Percentiles rank a stretch among this genome's conserved stretches.
Conservation (phyloP, 2,888 invertebrate species). For the Drosophila leonis region DNA sequence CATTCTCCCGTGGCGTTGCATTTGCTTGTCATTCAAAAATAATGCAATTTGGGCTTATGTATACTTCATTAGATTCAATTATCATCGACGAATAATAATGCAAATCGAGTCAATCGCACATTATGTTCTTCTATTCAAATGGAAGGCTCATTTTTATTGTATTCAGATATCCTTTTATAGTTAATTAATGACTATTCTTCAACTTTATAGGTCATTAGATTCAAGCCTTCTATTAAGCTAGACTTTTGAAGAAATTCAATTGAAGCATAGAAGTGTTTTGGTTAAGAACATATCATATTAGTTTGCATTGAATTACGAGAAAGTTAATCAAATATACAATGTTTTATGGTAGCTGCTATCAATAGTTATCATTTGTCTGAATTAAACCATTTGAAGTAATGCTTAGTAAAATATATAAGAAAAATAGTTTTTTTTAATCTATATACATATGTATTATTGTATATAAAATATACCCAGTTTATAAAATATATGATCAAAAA, state of each 20-base stretch:
- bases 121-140: not conserved
- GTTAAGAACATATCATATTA: not conserved
- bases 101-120: conserved; percentile 21
- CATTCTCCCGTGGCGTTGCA: not conserved
- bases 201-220: not conserved
- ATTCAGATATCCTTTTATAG: not conserved
- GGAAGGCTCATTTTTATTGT: not conserved
- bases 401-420: not conserved
- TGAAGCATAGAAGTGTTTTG: not conserved
- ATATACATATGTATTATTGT: no score
- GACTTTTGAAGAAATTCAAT: not conserved
- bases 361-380: not conserved
- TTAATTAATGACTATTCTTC: not conserved
- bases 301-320: not conserved
- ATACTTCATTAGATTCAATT: conserved; percentile 27
- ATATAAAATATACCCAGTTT: no score
- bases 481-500: no score
- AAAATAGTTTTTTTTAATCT: no score
- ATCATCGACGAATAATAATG: conserved; percentile 33
- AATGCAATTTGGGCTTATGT: conserved; percentile 10
- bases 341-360: not conserved
- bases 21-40: not conserved
- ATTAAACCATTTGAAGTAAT: not conserved
- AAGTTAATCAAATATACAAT: not conserved
- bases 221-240: not conserved